A percentile compares a stretch with the other conserved stretches of the same genome.
These are phyloP conservation scores for Neotragus moschatus DNA, from an alignment of 2,113 vertebrate genomes.

Conservation along the genomic window DNA sequence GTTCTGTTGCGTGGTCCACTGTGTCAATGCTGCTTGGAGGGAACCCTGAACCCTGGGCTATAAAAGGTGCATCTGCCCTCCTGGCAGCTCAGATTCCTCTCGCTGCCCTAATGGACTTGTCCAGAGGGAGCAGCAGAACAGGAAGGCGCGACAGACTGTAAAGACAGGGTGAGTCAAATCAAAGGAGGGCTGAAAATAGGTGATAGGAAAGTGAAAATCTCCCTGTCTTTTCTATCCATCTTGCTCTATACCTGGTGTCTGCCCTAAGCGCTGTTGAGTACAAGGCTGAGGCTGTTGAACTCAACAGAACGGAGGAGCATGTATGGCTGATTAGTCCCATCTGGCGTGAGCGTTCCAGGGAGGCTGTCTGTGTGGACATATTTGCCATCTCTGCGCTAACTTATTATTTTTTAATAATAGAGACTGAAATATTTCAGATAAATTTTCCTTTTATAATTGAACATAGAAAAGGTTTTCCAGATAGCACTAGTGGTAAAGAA, in stretches of 20 bases:
- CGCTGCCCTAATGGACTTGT: neutral
- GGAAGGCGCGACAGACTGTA: accelerated
- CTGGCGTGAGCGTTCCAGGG: neutral
- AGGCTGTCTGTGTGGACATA: neutral
- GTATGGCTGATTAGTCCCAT: neutral
- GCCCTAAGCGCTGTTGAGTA: neutral
- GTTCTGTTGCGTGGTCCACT: neutral
- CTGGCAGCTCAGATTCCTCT: neutral
- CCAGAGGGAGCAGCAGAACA: neutral
- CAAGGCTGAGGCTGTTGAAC: neutral
- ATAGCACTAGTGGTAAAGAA: neutral
- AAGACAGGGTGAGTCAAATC: neutral
- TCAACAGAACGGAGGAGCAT: neutral
- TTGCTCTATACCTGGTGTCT: accelerated
- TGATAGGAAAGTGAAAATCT: neutral
- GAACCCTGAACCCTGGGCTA: neutral
- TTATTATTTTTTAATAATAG: neutral
- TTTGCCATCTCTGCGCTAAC: neutral
- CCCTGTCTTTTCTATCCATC: neutral
- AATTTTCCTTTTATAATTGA: neutral
- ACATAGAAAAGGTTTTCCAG: neutral
- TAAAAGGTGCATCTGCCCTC: neutral
- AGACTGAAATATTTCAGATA: neutral
- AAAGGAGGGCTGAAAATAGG: neutral
- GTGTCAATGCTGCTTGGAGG: neutral